phyloP scores from a whole-genome alignment of 1,140 invertebrate genomes.

The Tachypleus tridentatus region DNA sequence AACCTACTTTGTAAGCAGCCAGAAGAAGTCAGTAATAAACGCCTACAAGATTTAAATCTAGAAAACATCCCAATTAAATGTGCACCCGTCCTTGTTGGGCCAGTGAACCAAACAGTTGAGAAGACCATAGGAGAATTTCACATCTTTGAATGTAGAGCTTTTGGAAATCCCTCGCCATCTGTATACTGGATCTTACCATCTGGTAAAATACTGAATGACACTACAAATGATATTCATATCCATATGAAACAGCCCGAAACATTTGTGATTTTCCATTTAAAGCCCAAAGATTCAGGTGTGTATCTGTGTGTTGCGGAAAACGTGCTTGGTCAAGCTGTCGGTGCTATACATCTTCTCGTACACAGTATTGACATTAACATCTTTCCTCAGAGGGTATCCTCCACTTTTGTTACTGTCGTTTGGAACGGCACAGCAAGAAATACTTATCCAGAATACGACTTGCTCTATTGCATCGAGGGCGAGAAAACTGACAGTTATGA shows the following conservation, averaged over 20 bases:
- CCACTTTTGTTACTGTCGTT: constrained; percentile 36
- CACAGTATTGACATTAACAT: constrained; percentile 34
- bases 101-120: constrained; percentile 29
- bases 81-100: constrained; percentile 30
- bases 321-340: constrained; percentile 15
- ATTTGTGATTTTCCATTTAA: constrained; percentile 31
- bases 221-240: constrained; percentile 27
- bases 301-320: constrained; percentile 31
- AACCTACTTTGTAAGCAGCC: constrained; percentile 32
- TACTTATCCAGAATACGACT: constrained; percentile 33
- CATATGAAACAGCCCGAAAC: constrained; percentile 29
- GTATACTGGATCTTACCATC: constrained; percentile 37
- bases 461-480: constrained; percentile 28
- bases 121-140: constrained; percentile 34
- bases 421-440: constrained; percentile 37
- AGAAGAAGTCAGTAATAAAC: constrained; percentile 21
- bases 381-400: constrained; percentile 29
- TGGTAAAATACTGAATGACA: constrained; percentile 29
- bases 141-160: constrained; percentile 35
- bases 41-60: constrained; percentile 28
- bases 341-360: constrained; percentile 27
- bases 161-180: constrained; percentile 34
- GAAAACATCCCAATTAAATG: constrained; percentile 28
- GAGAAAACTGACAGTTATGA: constrained; percentile 11
- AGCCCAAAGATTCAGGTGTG: constrained; percentile 25